These are phyloP conservation scores for Cassiopea andromeda DNA, from an alignment of 30 jellyfish, hydroid and myxozoan species.

Conservation along the genomic window DNA sequence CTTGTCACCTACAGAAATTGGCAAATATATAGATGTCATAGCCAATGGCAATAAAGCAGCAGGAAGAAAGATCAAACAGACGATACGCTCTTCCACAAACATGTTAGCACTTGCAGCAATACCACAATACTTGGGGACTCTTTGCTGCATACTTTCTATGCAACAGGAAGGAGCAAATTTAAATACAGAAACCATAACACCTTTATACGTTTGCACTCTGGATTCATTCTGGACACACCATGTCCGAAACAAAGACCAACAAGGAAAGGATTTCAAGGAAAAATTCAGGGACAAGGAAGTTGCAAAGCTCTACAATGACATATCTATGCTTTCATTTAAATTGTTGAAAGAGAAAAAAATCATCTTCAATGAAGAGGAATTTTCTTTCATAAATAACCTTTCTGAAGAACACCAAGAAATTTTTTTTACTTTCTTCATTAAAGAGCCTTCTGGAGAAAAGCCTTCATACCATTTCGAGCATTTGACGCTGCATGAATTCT, in stretches of 20 bases:
- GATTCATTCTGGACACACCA: slow-evolving; percentile 1
- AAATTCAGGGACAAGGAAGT: background rate
- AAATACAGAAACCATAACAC: background rate
- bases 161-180: background rate
- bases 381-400: background rate
- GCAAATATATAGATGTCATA: background rate
- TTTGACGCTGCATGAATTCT: slow-evolving; percentile 3
- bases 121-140: slow-evolving; percentile 16
- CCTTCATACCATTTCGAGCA: slow-evolving; percentile 15
- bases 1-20: background rate
- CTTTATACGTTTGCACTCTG: slow-evolving; percentile 15
- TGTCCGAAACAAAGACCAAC: background rate
- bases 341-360: slow-evolving; percentile 1
- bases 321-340: slow-evolving; percentile 3
- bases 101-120: slow-evolving; percentile 12
- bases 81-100: background rate
- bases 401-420: background rate
- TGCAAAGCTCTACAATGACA: background rate
- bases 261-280: background rate
- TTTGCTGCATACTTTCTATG: slow-evolving; percentile 7
- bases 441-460: background rate
- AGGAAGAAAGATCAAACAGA: background rate
- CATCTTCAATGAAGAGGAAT: background rate
- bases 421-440: background rate
- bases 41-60: background rate